Evolutionary conservation across 2,888 invertebrate species (phyloP).

Genomic region (Heliothis peltigera): DNA sequence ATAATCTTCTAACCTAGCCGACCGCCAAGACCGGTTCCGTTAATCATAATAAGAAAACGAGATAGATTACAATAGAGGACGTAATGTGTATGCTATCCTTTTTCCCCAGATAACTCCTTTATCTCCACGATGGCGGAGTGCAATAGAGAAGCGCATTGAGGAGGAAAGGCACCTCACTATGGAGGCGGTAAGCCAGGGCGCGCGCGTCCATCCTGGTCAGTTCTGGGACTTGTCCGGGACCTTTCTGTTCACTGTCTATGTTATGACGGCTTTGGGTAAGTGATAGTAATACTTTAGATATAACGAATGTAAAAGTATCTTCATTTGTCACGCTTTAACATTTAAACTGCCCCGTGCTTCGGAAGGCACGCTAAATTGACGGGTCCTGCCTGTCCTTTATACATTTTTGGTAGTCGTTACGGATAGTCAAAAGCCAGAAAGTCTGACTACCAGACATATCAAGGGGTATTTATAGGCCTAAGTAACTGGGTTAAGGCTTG

Average conservation of each 20-base stretch:
- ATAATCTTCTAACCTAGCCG: too few relatives aligned
- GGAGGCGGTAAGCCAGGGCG: conserved; percentile 76
- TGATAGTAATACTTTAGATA: background rate
- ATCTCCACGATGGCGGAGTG: conserved; percentile 91
- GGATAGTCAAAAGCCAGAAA: too few relatives aligned
- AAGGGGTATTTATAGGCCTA: too few relatives aligned
- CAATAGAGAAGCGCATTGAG: conserved; percentile 90
- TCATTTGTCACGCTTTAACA: background rate
- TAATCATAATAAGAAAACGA: too few relatives aligned
- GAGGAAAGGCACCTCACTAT: conserved; percentile 87
- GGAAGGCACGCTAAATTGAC: too few relatives aligned
- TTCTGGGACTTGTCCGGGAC: conserved; percentile 93
- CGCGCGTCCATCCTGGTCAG: conserved; percentile 85
- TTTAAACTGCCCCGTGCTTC: background rate
- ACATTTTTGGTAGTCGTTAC: too few relatives aligned
- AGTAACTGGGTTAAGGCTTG: too few relatives aligned
- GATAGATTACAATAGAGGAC: background rate
- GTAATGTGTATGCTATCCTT: too few relatives aligned
- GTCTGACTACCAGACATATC: too few relatives aligned
- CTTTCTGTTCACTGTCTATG: conserved; percentile 92
- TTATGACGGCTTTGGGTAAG: conserved; percentile 92
- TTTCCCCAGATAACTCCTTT: conserved; percentile 84
- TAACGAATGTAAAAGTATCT: too few relatives aligned
- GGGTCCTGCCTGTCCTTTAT: too few relatives aligned
- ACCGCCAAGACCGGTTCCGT: too few relatives aligned